These are phyloP conservation scores for Psilopsiagon aymara DNA, from an alignment of 2,113 vertebrate species.

Conservation along the genomic window DNA sequence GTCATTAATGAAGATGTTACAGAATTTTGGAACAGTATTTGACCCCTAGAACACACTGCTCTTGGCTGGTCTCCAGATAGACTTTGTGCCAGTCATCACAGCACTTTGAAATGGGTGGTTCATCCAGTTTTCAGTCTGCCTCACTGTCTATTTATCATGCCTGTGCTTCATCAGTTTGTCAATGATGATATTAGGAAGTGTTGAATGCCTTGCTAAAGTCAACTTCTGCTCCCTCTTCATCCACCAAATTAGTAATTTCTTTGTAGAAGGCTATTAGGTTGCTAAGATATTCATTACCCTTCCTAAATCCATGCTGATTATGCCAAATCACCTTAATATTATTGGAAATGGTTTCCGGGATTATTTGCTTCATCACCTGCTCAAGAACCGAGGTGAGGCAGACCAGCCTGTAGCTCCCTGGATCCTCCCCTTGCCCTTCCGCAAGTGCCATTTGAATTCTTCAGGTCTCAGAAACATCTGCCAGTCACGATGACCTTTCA, in stretches of 20 bases:
- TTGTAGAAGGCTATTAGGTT: background rate
- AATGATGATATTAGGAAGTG: background rate
- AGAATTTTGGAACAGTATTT: background rate
- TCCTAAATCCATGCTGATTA: background rate
- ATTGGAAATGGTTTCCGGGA: background rate
- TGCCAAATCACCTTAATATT: background rate
- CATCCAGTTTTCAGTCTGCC: background rate
- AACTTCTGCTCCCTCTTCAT: background rate
- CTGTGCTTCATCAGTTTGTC: background rate
- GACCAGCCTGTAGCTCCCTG: background rate
- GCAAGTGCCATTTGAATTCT: background rate
- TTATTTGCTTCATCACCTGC: background rate
- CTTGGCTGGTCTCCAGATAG: background rate
- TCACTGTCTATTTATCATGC: background rate
- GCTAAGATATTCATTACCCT: background rate
- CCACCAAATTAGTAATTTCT: background rate
- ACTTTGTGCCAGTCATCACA: background rate
- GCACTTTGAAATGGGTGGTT: background rate
- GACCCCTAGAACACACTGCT: background rate
- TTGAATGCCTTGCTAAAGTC: background rate
- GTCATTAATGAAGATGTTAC: background rate
- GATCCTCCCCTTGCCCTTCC: background rate
- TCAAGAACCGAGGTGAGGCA: background rate
- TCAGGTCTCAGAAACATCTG: background rate
- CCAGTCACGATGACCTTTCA: background rate